Conservation (phyloP, 92 coral and sea anemone genomes). For the Porites cylindrica region DNA sequence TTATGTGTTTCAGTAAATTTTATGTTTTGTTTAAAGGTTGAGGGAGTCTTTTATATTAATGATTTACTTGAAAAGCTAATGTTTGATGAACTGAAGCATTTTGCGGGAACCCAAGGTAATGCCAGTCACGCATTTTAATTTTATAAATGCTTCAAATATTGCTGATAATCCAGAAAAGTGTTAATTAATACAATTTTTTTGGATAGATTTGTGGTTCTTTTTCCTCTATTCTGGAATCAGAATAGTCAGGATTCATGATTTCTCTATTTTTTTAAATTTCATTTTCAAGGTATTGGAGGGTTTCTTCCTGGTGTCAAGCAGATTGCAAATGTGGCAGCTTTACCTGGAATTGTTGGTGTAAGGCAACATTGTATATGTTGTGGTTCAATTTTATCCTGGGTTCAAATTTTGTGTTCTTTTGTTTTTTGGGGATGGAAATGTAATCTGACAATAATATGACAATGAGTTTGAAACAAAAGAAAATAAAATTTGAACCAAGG, state of each 20-base stretch:
- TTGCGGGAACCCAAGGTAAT: constrained; percentile 89
- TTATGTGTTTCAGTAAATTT: not conserved
- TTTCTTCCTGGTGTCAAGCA: constrained; percentile 99
- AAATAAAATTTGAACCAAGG: too few species aligned
- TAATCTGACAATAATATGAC: too few species aligned
- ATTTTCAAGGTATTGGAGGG: constrained; percentile 82
- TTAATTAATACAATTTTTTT: too few species aligned
- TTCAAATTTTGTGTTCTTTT: too few species aligned
- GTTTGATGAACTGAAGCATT: constrained; percentile 93
- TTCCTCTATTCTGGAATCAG: not conserved
- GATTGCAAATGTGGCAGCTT: constrained; percentile 99
- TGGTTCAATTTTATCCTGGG: not conserved
- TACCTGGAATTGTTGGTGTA: constrained; percentile 98
- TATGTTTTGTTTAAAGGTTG: constrained; percentile 68
- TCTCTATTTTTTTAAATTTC: not conserved
- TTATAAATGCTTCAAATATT: too few species aligned
- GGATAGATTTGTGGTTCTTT: not conserved
- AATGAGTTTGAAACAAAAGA: too few species aligned
- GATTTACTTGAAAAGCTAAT: constrained; percentile 85
- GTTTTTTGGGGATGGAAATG: too few species aligned
- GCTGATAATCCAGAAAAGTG: too few species aligned
- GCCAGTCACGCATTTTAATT: too few species aligned
- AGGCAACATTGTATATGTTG: not conserved
- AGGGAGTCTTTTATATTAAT: constrained; percentile 94
- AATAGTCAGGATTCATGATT: not conserved